Base-by-base conservation (phyloP, 1,140 invertebrate genomes). In the Magallana ariakensis region DNA sequence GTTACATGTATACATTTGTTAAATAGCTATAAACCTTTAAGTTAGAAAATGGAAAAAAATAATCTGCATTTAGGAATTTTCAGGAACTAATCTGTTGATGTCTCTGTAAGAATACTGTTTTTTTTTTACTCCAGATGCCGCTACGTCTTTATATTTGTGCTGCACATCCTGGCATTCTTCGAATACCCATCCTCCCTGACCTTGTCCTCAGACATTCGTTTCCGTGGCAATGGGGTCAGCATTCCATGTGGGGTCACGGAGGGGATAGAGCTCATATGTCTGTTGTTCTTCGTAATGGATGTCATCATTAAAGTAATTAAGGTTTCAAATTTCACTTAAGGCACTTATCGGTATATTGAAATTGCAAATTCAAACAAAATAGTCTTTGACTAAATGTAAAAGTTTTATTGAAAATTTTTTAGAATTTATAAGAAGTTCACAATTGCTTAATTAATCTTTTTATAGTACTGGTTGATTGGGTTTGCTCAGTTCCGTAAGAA, bases 101-200 rank as follows among this genome's bases (percentile, higher is more conserved):
- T 4, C 33, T 33, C 33, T 33, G 33, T 33, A 33, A 33, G 33
- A 33, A 33, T 4, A 33, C 33, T 33, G 0, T 33, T 3, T 1
- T 33, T 33, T 85, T n/a, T 33, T 85, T 80, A 22, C 88, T 90
- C 83, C 86, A 93, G 92, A 55, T 89, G 91, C 13, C 88, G 90
- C 15, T 87, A 66, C 66, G 60, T 88, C 60, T 91, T 93, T 60
- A 93, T 94, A 56, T 90, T 92, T 82, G 58, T 92, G 5, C 90
- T 94, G 0, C 92, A 94, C 83, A 89, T 94, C 10, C 89, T 94
- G 85, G 93, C 93, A 16, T 94, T 94, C 82, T 89, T 94, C 84
- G 93, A 94, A 81, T 90, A 88, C 57, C 94, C 94, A n/a, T 94
- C 94, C 4, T 94, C 94, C 5, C 84, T 94, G 53, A 93, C 92